Evolutionary conservation across 2,888 invertebrate genomes (phyloP).

Genomic region (Geotrupes spiniger): DNA sequence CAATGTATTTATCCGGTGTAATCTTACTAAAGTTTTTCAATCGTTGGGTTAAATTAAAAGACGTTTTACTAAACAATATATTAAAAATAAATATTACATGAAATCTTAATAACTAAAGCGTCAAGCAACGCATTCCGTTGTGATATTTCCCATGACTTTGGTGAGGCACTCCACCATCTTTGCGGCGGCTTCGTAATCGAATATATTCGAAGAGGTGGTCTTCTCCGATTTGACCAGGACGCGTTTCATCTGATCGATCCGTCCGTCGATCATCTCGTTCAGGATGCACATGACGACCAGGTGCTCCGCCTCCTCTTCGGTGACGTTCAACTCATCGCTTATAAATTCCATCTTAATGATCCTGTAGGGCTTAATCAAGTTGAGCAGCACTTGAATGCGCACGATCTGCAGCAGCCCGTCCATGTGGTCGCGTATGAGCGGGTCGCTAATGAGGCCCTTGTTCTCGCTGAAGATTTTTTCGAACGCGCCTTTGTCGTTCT

Average conservation of each 20-base stretch:
- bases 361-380: slow-evolving; percentile 94
- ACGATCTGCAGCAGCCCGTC: slow-evolving; percentile 92
- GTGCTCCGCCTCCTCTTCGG: slow-evolving; percentile 90
- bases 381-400: slow-evolving; percentile 91
- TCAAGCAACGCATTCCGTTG: slow-evolving; percentile 19
- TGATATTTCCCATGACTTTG: slow-evolving; percentile 26
- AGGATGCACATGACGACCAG: slow-evolving; percentile 94
- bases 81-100: too few relatives aligned
- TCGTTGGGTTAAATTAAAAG: too few relatives aligned
- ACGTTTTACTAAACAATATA: too few relatives aligned
- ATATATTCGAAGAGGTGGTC: slow-evolving; percentile 61
- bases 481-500: slow-evolving; percentile 95
- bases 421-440: slow-evolving; percentile 96
- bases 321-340: slow-evolving; percentile 87
- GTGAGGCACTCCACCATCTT: slow-evolving; percentile 75
- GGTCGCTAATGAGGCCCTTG: slow-evolving; percentile 83
- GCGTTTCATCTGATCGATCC: slow-evolving; percentile 89
- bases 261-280: slow-evolving; percentile 81
- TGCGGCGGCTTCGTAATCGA: slow-evolving; percentile 85
- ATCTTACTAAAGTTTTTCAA: too few relatives aligned
- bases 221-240: slow-evolving; percentile 79
- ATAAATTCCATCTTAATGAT: slow-evolving; percentile 95
- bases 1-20: too few relatives aligned
- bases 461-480: slow-evolving; percentile 80
- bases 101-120: neutral